A percentile compares a stretch with the other conserved stretches of the same genome.
These are phyloP conservation scores for Pantala flavescens DNA, from an alignment of 1,140 invertebrate genomes.

Conservation along the genomic window DNA sequence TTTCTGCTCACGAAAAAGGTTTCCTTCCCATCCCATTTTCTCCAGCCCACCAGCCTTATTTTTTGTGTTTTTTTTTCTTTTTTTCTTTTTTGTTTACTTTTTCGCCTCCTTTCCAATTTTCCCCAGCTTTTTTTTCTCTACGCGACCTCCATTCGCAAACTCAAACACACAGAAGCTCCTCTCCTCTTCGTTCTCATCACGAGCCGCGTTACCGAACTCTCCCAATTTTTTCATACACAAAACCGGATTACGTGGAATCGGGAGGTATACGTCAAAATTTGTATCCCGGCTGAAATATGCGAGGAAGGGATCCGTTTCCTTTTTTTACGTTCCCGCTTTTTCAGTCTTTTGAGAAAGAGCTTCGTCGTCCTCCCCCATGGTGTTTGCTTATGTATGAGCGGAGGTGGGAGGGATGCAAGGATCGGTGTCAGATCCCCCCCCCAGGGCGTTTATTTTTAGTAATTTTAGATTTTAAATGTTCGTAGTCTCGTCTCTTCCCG, in stretches of 20 bases:
- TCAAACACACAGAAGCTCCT: neutral
- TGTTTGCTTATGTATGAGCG: neutral
- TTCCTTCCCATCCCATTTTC: neutral
- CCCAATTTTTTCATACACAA: neutral
- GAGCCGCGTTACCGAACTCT: neutral
- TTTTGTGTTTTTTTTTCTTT: neutral
- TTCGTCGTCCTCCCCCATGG: neutral
- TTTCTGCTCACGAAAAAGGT: neutral
- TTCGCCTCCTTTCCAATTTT: neutral
- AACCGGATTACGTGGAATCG: neutral
- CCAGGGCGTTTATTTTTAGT: too few species aligned
- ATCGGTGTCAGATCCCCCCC: neutral
- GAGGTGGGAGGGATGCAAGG: neutral
- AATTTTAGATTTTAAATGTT: too few species aligned
- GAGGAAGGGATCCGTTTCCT: neutral
- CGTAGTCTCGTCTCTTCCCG: too few species aligned
- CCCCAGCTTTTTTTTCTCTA: neutral
- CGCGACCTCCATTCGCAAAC: neutral
- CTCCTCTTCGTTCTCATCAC: neutral
- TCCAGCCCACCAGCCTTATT: neutral
- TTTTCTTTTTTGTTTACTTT: neutral
- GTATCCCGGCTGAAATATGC: neutral
- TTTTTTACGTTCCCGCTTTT: neutral
- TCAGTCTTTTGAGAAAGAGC: neutral
- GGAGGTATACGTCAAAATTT: neutral